phyloP scores from a whole-genome alignment of 2,113 vertebrate genomes.

The Oryzias curvinotus region DNA sequence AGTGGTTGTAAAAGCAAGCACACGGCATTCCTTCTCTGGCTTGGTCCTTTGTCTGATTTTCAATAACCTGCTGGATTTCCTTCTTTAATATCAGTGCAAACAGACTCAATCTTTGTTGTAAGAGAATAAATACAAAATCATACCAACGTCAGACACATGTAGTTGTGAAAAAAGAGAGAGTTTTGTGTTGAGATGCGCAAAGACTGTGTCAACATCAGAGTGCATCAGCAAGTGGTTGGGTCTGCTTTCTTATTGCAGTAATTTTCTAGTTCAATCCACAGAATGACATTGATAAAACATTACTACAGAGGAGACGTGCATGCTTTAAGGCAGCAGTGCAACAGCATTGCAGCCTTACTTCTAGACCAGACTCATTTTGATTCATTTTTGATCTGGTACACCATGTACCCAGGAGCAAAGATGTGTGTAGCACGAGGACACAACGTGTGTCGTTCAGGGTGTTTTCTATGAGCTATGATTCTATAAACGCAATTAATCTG shows the following conservation, averaged over 20 bases:
- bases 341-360: constrained; percentile 34
- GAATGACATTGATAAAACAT: background rate
- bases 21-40: constrained; percentile 31
- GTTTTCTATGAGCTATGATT: constrained; percentile 26
- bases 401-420: constrained; percentile 39
- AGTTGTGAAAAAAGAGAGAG: constrained; percentile 60
- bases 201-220: constrained; percentile 7
- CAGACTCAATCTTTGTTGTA: constrained; percentile 20
- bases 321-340: background rate
- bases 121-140: constrained; percentile 35
- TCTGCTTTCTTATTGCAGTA: no score
- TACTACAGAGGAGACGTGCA: constrained; percentile 31
- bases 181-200: constrained; percentile 46
- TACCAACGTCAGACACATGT: constrained; percentile 37
- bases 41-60: constrained; percentile 40
- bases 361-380: constrained; percentile 46
- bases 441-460: constrained; percentile 10
- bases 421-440: constrained; percentile 19
- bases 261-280: no score
- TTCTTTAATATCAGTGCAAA: constrained; percentile 57
- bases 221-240: constrained; percentile 5
- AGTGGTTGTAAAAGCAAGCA: constrained; percentile 36
- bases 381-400: constrained; percentile 56
- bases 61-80: constrained; percentile 32
- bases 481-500: constrained; percentile 62